phyloP scores from a whole-genome alignment of 2,797 vertebrate species.

The Rhyacichthys aspro region DNA sequence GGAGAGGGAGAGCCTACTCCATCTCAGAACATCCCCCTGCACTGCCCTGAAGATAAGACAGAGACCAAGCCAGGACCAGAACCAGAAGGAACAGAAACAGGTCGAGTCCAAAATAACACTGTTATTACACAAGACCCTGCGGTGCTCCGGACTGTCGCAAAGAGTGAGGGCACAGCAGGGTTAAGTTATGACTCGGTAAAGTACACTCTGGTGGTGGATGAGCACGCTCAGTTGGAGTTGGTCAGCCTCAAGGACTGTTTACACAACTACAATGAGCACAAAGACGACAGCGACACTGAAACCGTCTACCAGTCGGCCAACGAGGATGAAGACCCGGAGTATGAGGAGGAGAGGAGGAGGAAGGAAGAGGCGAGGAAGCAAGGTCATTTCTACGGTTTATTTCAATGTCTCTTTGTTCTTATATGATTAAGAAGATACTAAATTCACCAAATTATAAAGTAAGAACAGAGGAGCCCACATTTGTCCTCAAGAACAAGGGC shows the following conservation, averaged over 20 bases:
- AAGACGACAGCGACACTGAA: conserved; percentile 86
- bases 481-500: too few relatives aligned
- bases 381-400: too few relatives aligned
- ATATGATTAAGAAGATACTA: too few relatives aligned
- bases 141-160: conserved; percentile 74
- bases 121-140: conserved; percentile 18
- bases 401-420: too few relatives aligned
- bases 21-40: conserved; percentile 42
- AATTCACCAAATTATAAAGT: too few relatives aligned
- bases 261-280: conserved; percentile 82
- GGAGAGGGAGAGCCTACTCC: conserved; percentile 66
- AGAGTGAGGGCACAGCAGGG: conserved; percentile 84
- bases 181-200: conserved; percentile 90
- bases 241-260: conserved; percentile 91
- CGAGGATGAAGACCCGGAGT: conserved; percentile 83
- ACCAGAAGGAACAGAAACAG: conserved; percentile 6
- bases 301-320: conserved; percentile 87
- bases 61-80: conserved; percentile 26
- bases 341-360: conserved; percentile 71
- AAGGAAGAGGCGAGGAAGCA: conserved; percentile 70
- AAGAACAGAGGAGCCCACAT: too few relatives aligned
- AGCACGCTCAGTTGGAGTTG: conserved; percentile 90
- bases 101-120: conserved; percentile 10
- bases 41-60: conserved; percentile 8
- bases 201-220: conserved; percentile 95